phyloP scores from a whole-genome alignment of 2,113 vertebrate species.

The Perca flavescens region DNA sequence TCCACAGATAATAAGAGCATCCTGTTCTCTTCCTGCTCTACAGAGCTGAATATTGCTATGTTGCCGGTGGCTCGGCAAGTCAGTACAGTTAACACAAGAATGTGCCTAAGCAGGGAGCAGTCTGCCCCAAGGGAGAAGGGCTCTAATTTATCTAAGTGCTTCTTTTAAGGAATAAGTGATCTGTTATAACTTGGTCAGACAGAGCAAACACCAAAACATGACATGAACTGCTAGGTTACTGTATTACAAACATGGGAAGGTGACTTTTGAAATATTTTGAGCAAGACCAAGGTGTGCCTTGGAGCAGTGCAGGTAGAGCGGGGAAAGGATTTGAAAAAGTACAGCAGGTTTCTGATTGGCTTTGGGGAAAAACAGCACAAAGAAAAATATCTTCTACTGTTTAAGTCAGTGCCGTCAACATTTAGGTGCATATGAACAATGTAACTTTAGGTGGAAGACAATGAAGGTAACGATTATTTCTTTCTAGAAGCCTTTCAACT shows the following conservation, averaged over 20 bases:
- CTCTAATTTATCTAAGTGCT: conserved; percentile 19
- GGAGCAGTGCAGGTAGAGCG: conserved; percentile 7
- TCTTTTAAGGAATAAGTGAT: conserved; percentile 36
- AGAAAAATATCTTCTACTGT: neutral
- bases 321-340: neutral
- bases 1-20: conserved; percentile 65
- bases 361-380: neutral
- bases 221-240: conserved; percentile 6
- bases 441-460: neutral
- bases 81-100: conserved; percentile 68
- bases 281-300: conserved; percentile 13
- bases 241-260: conserved; percentile 28
- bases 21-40: conserved; percentile 49
- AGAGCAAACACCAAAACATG: conserved; percentile 15
- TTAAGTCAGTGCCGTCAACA: neutral
- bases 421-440: neutral
- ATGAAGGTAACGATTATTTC: neutral
- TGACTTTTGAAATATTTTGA: conserved; percentile 4
- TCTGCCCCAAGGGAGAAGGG: conserved; percentile 55
- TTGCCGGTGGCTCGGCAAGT: conserved; percentile 52
- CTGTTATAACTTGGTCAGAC: conserved; percentile 43
- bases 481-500: neutral
- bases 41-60: conserved; percentile 13
- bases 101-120: conserved; percentile 56
- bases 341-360: conserved; percentile 6